phyloP scores from a whole-genome alignment of 2,113 vertebrate species.

The Coryphaenoides rupestris region DNA sequence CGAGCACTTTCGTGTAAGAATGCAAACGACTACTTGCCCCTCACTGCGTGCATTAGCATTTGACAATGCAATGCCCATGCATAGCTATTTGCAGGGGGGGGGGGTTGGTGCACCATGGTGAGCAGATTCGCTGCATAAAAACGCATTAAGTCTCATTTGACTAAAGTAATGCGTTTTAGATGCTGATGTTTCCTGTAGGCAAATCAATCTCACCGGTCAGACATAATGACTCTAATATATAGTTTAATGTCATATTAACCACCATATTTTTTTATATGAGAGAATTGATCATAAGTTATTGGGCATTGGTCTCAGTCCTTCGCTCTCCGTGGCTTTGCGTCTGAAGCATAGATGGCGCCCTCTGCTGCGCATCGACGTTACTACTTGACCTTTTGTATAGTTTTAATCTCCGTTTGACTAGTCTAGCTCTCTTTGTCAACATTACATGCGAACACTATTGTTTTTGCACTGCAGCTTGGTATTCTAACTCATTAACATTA shows the following conservation, averaged over 20 bases:
- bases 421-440: background rate
- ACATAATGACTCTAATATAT: no score
- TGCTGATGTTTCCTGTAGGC: no score
- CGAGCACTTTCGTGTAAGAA: constrained; percentile 65
- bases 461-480: background rate
- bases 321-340: no score
- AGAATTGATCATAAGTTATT: no score
- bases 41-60: constrained; percentile 57
- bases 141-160: background rate
- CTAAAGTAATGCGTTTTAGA: no score
- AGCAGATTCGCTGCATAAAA: constrained; percentile 49
- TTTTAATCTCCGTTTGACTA: background rate
- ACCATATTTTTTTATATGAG: no score
- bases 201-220: no score
- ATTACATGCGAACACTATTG: background rate
- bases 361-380: background rate
- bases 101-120: constrained; percentile 45
- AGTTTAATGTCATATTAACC: no score
- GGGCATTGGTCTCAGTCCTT: no score
- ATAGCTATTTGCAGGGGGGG: constrained; percentile 56
- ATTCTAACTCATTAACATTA: background rate
- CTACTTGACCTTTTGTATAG: background rate
- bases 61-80: constrained; percentile 58
- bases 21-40: constrained; percentile 59
- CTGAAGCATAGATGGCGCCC: background rate